phyloP scores from a whole-genome alignment of 2,888 invertebrate genomes.

The Agriotes lineatus region DNA sequence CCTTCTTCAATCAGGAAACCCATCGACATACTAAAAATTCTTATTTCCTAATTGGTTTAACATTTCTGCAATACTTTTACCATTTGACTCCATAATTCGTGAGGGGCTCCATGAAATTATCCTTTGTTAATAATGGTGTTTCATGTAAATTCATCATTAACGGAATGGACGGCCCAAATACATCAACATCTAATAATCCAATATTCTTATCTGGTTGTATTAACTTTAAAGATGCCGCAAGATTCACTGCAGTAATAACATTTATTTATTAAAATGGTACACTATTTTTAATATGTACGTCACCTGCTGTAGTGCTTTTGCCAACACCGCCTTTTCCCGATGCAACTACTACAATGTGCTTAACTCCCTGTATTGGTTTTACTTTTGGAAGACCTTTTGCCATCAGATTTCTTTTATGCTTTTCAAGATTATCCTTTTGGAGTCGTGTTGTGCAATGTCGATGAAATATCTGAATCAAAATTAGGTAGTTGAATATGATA shows the following conservation, averaged over 20 bases:
- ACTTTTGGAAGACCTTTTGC: conserved; percentile 81
- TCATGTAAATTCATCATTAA: conserved; percentile 94
- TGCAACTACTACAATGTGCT: conserved; percentile 86
- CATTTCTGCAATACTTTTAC: no score
- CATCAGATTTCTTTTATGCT: conserved; percentile 78
- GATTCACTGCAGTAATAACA: conserved; percentile 79
- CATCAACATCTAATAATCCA: conserved; percentile 93
- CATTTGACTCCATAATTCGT: conserved; percentile 95
- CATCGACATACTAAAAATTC: conserved; percentile 92
- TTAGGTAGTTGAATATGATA: no score
- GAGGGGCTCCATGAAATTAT: conserved; percentile 87
- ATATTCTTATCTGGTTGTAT: conserved; percentile 76
- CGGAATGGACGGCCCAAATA: conserved; percentile 95
- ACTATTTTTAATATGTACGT: no score
- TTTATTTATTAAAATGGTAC: no score
- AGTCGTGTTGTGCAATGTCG: no score
- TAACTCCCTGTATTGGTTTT: conserved; percentile 83
- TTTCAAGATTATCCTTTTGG: no score
- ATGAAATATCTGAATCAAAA: no score
- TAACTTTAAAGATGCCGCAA: conserved; percentile 83
- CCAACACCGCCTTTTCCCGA: conserved; percentile 99
- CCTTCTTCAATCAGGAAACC: conserved; percentile 89
- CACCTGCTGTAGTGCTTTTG: conserved; percentile 91
- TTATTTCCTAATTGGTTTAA: no score
- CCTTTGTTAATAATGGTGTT: conserved; percentile 82